Evolutionary conservation across 2,797 vertebrate species (phyloP), one percentile per base, ranked within the genome.

Genomic region (Prunella strophiata): DNA sequence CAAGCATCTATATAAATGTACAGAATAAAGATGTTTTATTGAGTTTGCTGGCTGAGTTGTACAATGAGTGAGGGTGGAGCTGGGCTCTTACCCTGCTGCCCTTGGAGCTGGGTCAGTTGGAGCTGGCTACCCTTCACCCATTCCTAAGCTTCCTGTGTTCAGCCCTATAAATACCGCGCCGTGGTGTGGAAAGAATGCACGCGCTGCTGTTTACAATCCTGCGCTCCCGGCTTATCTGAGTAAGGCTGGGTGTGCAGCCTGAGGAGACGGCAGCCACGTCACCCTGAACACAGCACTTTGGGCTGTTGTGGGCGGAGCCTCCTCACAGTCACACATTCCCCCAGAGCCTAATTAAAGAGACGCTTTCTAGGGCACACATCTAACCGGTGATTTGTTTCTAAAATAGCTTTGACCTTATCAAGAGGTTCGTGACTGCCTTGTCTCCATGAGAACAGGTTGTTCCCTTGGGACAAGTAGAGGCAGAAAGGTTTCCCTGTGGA

Each of bases 11-110:
- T 93, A 95, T 91, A 98, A 97, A 96, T 98, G 97, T 98, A 98
- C 97, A 98, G 97, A 98, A 98, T 98, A 98, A 98, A 98, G 86
- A 97, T 94, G 97, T 98, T 98, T 98, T 98, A 98, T 97, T 96
- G 97, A 97, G 89, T 27, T 79, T 48, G 93, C 66, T 89, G 77
- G 38, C 52, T 87, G 89, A 91, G 66, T 80, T 95, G 36, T 90
- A 61, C 51, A n/a, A 32, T 23, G 66, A 82, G 48, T 10, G 11
- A 85, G 29, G 82, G 89, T 63, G 54, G 81, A 91, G 62, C 62
- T 48, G 62, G 51, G 61, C 72, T 80, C 21, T 75, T 40, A 51
- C 36, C 43, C 30, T 71, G 36, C 52, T 80, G 94, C 85, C 89
- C 84, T 95, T 84, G 84, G 34, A 58, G 89, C 66, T 81, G 81